These are phyloP conservation scores for Homarus gammarus DNA, from an alignment of 2,888 invertebrate genomes.

Conservation along the genomic window DNA sequence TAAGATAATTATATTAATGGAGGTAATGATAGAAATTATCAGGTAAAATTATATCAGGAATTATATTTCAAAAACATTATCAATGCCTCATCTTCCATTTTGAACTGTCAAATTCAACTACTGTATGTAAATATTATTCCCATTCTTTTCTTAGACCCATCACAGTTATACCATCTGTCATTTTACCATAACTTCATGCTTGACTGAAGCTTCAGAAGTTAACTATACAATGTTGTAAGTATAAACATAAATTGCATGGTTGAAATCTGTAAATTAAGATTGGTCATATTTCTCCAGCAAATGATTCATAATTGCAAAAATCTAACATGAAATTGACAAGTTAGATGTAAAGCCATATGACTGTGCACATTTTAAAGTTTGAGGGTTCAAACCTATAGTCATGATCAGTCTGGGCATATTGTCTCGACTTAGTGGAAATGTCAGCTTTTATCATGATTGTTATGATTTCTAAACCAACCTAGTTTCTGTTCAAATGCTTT, in stretches of 20 bases:
- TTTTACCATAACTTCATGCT: slow-evolving; percentile 12
- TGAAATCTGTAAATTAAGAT: neutral
- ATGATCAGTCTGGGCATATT: slow-evolving; percentile 33
- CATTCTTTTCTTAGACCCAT: neutral
- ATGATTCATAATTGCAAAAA: neutral
- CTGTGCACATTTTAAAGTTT: neutral
- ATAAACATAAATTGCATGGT: neutral
- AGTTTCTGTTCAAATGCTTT: neutral
- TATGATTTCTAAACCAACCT: slow-evolving; percentile 6
- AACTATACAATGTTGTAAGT: slow-evolving; percentile 8
- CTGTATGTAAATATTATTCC: slow-evolving; percentile 5
- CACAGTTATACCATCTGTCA: neutral
- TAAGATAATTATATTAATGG: neutral
- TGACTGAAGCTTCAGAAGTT: neutral
- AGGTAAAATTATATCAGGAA: neutral
- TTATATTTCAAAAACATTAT: slow-evolving; percentile 5
- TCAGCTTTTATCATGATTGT: slow-evolving; percentile 24
- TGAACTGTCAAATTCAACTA: neutral
- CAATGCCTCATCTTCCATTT: slow-evolving; percentile 8
- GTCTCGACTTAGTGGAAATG: slow-evolving; percentile 7
- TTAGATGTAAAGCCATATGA: neutral
- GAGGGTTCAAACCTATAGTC: neutral
- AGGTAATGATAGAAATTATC: slow-evolving; percentile 23
- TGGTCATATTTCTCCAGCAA: neutral
- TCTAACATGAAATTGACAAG: neutral